Conservation (phyloP, 2,888 invertebrate species). For the Nemoura dubitans region DNA sequence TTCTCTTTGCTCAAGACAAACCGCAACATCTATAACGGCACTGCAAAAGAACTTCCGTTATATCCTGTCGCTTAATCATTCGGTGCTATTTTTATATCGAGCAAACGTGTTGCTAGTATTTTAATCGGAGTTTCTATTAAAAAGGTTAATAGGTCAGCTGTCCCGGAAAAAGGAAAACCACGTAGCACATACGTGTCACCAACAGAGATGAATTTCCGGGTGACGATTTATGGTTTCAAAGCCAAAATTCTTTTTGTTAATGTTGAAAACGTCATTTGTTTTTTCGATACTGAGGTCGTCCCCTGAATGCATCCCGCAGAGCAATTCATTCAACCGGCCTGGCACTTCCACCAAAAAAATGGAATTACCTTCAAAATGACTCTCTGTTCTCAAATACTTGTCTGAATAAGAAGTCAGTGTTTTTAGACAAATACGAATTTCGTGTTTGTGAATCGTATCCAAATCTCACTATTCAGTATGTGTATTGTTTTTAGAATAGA, state of each 20-base stretch:
- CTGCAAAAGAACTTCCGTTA: neutral
- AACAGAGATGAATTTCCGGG: neutral
- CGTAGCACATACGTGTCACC: neutral
- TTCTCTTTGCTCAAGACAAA: neutral
- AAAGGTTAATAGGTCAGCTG: constrained; percentile 2
- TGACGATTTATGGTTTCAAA: constrained; percentile 7
- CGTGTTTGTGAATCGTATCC: neutral
- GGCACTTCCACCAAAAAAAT: constrained; percentile 21
- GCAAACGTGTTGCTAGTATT: neutral
- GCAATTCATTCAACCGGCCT: neutral
- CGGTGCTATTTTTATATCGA: neutral
- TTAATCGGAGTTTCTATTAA: neutral
- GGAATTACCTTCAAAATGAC: neutral
- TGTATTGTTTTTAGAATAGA: neutral
- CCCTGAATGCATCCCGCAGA: neutral
- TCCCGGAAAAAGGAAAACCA: neutral
- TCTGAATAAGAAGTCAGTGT: too few species aligned
- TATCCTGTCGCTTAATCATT: neutral
- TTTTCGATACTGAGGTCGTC: neutral
- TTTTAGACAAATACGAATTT: neutral
- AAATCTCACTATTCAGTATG: neutral
- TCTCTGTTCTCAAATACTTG: neutral
- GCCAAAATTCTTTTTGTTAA: neutral
- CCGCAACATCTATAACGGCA: neutral
- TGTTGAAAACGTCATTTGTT: neutral